Evolutionary conservation across 2,797 vertebrate genomes (phyloP), one percentile per base, ranked within the genome.

Genomic region (Galaxias olidus): DNA sequence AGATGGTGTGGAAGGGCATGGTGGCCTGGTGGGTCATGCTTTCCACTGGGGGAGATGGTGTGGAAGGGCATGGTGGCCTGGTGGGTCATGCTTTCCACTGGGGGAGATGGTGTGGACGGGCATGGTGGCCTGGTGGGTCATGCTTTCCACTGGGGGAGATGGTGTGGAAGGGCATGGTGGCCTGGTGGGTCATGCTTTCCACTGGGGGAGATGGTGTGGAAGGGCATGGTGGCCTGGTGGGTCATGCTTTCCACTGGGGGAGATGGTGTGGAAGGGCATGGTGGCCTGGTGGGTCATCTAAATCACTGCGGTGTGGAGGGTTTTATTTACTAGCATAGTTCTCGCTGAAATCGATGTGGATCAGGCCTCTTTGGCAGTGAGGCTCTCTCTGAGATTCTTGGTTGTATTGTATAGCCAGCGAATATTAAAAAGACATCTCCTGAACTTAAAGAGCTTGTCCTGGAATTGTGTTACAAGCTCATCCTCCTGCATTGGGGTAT

Each of bases 321-420:
- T n/a, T n/a, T n/a, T n/a, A n/a, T n/a, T n/a, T n/a, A n/a, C n/a
- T n/a, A n/a, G n/a, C n/a, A 18, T 65, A 71, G 13, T 71, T 71
- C 17, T 71, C 50, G 30, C 69, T 65, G 17, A 71, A 65, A 15
- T 65, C 58, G 4, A 43, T 49, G 45, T 63, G 67, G 9, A 59
- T 50, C n/a, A 64, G 30, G 14, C 42, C 11, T 60, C 20, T 8
- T 63, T 44, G 4, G 13, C 45, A 8, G 13, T 55, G 9, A 66
- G 18, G 14, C 56, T 49, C 17, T 70, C 68, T 50, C 48, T 52
- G 6, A 70, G 14, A 15, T 54, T 15, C 12, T 15, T 53, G 19
- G 53, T 65, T 5, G 68, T 20, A 11, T 14, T 44, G 10, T 50
- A 61, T 40, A 66, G 58, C 69, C 52, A 61, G n/a, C 19, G 40